A percentile compares a stretch with the other conserved stretches of the same genome.
Conservation (phyloP, 2,113 vertebrate genomes). For the Gallinago jamesoni region DNA sequence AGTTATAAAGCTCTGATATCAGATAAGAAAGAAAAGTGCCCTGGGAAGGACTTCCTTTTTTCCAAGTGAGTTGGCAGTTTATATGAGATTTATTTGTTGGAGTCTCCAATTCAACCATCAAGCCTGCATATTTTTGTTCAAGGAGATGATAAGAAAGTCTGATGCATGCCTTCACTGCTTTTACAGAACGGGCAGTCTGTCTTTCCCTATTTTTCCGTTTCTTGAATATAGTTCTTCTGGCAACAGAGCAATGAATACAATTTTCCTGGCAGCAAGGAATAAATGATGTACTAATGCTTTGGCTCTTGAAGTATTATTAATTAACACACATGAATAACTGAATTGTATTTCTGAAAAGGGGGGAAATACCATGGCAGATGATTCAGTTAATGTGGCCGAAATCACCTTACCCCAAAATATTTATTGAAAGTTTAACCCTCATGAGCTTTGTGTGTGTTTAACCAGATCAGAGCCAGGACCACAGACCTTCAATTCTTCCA, state of each 20-base stretch:
- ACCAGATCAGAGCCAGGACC: background rate
- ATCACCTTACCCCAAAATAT: background rate
- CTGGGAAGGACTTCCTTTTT: background rate
- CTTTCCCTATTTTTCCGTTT: background rate
- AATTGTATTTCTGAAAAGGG: background rate
- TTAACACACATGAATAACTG: constrained; percentile 47
- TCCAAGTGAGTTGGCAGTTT: background rate
- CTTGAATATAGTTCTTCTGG: constrained; percentile 7
- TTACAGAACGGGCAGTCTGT: background rate
- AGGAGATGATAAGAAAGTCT: constrained; percentile 1
- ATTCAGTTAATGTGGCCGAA: background rate
- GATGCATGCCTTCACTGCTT: background rate
- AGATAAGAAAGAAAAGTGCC: constrained; percentile 34
- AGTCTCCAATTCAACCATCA: background rate
- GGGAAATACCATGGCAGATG: background rate
- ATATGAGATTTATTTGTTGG: background rate
- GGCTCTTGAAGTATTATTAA: constrained; percentile 35
- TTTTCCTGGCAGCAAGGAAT: constrained; percentile 42
- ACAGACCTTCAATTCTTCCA: background rate
- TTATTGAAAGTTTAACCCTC: background rate
- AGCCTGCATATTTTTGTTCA: background rate
- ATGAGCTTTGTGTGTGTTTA: background rate
- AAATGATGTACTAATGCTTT: constrained; percentile 23
- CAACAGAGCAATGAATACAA: constrained; percentile 29
- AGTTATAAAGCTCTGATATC: background rate